Evolutionary conservation across 2,888 invertebrate genomes (phyloP).

Genomic region (Sycophila texana): DNA sequence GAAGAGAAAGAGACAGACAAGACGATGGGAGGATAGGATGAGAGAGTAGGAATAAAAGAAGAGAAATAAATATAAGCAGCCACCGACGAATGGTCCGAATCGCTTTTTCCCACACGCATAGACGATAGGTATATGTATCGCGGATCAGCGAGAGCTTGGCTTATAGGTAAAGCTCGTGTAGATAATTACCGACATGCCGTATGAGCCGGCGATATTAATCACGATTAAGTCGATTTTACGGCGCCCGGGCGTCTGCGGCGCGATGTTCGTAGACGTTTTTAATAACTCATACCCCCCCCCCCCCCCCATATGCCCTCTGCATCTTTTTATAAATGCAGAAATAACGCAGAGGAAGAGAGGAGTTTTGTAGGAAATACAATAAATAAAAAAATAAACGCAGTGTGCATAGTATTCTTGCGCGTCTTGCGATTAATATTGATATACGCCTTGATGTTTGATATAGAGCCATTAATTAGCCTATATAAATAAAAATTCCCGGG

Average conservation of each 20-base stretch:
- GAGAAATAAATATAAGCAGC: slow-evolving; percentile 38
- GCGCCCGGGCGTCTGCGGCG: slow-evolving; percentile 52
- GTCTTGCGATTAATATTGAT: slow-evolving; percentile 36
- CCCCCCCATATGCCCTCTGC: neutral
- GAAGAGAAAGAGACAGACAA: neutral
- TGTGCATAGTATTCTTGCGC: slow-evolving; percentile 26
- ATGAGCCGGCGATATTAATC: slow-evolving; percentile 68
- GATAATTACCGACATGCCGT: slow-evolving; percentile 68
- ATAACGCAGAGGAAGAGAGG: neutral
- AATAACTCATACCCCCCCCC: slow-evolving; percentile 6
- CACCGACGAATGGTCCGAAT: slow-evolving; percentile 24
- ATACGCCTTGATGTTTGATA: slow-evolving; percentile 9
- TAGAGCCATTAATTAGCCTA: slow-evolving; percentile 33
- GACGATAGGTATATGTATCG: slow-evolving; percentile 14
- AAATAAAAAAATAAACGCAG: slow-evolving; percentile 19
- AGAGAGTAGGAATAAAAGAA: neutral
- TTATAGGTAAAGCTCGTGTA: slow-evolving; percentile 66
- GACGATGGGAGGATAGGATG: neutral
- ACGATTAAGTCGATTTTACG: slow-evolving; percentile 68
- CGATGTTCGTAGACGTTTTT: slow-evolving; percentile 38
- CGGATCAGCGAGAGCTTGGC: slow-evolving; percentile 29
- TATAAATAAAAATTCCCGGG: slow-evolving; percentile 31
- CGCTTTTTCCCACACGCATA: slow-evolving; percentile 64
- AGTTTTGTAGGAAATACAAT: slow-evolving; percentile 7
- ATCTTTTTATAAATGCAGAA: slow-evolving; percentile 35